A percentile compares a stretch with the other conserved stretches of the same genome.
Evolutionary conservation across 2,888 invertebrate species (phyloP).

Genomic region (Morpho achilles): DNA sequence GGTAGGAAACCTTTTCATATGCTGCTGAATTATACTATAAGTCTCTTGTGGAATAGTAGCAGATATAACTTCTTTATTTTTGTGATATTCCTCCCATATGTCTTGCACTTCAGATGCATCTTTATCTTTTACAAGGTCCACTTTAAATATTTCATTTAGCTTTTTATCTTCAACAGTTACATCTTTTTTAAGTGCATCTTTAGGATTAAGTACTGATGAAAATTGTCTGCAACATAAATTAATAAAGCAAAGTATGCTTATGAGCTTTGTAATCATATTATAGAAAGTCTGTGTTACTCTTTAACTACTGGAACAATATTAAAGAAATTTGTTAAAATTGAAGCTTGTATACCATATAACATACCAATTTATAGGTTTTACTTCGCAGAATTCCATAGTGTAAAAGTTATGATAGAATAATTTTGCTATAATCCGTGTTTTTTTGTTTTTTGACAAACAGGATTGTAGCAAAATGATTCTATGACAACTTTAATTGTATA

Average conservation of each 20-base stretch:
- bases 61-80: conserved; percentile 86
- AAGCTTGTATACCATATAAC: no score
- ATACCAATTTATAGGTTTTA: no score
- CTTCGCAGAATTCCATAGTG: no score
- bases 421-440: no score
- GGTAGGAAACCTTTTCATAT: conserved; percentile 80
- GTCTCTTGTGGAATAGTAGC: conserved; percentile 83
- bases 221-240: conserved; percentile 68
- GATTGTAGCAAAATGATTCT: no score
- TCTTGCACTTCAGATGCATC: conserved; percentile 83
- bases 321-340: no score
- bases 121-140: conserved; percentile 86
- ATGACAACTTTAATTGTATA: no score
- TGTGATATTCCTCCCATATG: conserved; percentile 91
- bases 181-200: conserved; percentile 53
- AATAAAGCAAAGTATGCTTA: neutral
- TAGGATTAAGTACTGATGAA: conserved; percentile 83
- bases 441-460: no score
- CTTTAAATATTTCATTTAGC: conserved; percentile 86
- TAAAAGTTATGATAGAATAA: no score
- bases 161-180: conserved; percentile 55
- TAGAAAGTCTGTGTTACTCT: no score
- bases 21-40: conserved; percentile 79
- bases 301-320: no score
- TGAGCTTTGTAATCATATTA: no score